Conservation (phyloP, 2,797 vertebrate species). For the Cetoscarus ocellatus region DNA sequence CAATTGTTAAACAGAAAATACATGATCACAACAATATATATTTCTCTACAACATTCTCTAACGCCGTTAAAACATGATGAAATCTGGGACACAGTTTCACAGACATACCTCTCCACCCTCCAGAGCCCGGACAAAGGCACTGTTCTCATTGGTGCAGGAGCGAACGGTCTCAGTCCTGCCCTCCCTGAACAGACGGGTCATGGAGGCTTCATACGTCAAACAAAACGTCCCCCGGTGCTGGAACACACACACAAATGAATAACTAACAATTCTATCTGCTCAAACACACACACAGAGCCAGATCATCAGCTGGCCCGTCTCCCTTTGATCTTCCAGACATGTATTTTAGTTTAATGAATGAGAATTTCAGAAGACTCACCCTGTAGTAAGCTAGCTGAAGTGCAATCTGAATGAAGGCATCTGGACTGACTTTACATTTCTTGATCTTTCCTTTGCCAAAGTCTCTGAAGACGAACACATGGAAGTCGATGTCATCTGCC, state of each 20-base stretch:
- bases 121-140: slow-evolving; percentile 87
- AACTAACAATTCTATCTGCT: not conserved
- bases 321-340: not conserved
- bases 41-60: no score
- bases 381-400: slow-evolving; percentile 91
- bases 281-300: not conserved
- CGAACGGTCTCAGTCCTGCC: slow-evolving; percentile 93
- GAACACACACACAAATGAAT: not conserved
- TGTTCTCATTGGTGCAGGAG: slow-evolving; percentile 88
- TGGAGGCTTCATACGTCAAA: slow-evolving; percentile 91
- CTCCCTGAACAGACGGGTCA: slow-evolving; percentile 93
- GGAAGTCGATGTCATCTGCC: slow-evolving; percentile 88
- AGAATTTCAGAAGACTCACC: slow-evolving; percentile 74
- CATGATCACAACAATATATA: no score
- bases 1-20: no score
- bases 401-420: slow-evolving; percentile 90
- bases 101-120: slow-evolving; percentile 80
- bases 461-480: slow-evolving; percentile 87
- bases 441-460: slow-evolving; percentile 92
- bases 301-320: not conserved
- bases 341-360: not conserved
- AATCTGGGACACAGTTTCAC: no score
- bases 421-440: slow-evolving; percentile 88
- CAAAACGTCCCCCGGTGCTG: slow-evolving; percentile 89
- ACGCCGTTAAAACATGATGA: no score